Base-by-base conservation (phyloP, 1,140 invertebrate genomes). In the Sycobia sp. region DNA sequence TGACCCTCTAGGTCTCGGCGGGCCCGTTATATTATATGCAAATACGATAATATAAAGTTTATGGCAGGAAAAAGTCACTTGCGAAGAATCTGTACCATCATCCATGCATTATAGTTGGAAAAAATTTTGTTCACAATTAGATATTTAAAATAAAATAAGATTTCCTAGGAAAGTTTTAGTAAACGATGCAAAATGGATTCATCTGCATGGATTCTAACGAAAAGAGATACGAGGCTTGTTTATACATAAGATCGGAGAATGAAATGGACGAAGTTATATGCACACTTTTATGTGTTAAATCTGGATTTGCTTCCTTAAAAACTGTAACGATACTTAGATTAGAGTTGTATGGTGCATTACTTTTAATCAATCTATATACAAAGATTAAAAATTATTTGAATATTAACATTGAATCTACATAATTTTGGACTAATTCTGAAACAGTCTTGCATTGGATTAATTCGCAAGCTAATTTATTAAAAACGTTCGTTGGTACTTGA, bases 121-220 rank as follows among this genome's bases (percentile, higher is more conserved):
- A 8, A 41, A 29, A 4, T 69, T 62, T 36, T n/a, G 16, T 20
- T 23, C 7, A 9, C 51, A 56, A 13, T 36, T 66, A 14, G 0
- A 23, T 9, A 11, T 39, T 10, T 8, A 62, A 11, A 13, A 49
- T 3, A 4, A 55, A 22, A 14, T 69, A 4, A 11, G 11, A 23
- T 51, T 65, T 16, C 1, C 10, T 0, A 27, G 62, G 13, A 34
- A 56, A 8, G 14, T 64, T 1, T 27, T 59, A 3, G 14, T 41
- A 2, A 3, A 18, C 8, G 38, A 61, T 20, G 0, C 4, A 0
- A 10, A 0, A 3, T 0, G 23, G 0, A 47, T 66, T 13, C 32
- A 67, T 20, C 14, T 66, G 0, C 59, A 58, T 32, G 68, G 66
- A 8, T 70, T 66, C 54, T 49, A 18, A 16, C 1, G 14, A 36